Evolutionary conservation across 1,140 invertebrate species (phyloP), one percentile per base, ranked within the genome.

Genomic region (Philopotamus ludificatus): DNA sequence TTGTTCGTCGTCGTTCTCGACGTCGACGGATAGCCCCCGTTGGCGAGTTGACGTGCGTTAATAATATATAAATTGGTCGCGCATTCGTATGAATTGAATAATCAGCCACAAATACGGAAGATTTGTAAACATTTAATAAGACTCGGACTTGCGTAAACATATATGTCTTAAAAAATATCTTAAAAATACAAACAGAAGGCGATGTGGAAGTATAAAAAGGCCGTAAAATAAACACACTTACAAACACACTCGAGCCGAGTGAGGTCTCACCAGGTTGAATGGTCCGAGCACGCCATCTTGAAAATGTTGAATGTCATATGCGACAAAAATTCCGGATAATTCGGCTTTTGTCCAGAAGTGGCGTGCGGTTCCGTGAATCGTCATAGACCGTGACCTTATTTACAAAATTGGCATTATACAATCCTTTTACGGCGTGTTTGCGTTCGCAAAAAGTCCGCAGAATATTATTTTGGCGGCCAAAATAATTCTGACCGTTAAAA

Each of bases 211-310:
- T 54, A 62, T 61, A 55, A 55, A 66, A 66, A 61, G 65, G 51
- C 58, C 50, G 57, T 45, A 66, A 61, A 54, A 41, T 50, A 61
- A 66, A 66, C 65, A 66, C 65, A 47, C 54, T 65, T 59, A 42
- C 49, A 57, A 55, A 65, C 53, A 49, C 45, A 45, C 53, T 57
- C 54, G 15, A 57, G 20, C 15, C 34, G 61, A 58, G 50, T 25
- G 45, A 42, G 59, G 51, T 67, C 57, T 66, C 58, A 62, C 62
- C 61, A 61, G 26, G 45, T 28, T 63, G 53, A 57, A 67, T 59
- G 55, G 51, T 57, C 28, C 23, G 66, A 34, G 57, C 28, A 60
- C 61, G 66, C 66, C 66, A 68, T 68, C 66, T 68, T 68, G 66
- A 68, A 68, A 59, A 53, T 51, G 60, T 63, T 51, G 60, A 51